Base-by-base conservation (phyloP, 23 tunicate species). In the Trididemnum nubilum region DNA sequence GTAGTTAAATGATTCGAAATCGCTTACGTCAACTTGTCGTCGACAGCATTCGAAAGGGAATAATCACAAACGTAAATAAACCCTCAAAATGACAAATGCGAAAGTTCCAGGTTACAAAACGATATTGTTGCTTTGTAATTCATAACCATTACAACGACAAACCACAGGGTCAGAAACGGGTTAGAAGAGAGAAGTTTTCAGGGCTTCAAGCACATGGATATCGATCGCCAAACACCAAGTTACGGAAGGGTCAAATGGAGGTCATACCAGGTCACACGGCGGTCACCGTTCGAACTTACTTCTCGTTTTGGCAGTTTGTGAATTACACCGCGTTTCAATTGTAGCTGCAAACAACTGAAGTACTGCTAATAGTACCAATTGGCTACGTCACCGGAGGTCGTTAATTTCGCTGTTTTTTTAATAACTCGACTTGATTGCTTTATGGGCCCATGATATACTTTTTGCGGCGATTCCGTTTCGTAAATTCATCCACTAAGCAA, bases 221-320 rank as follows among this genome's bases (percentile, higher is more conserved):
- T 67, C 33, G 74, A 67, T 67, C 33, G 25, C 74, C 33, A 38
- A 9, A 37, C 74, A 67, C 37, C 21, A 38, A 67, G 12, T 67
- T 67, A 31, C 38, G 33, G 33, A 12, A 67, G 27, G 74, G 37
- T 67, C 38, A 33, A 30, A 67, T 3, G 7, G 33, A 67, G 74
- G 74, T 33, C 74, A 67, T 7, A 12, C 15, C 38, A 33, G 74
- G 74, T 67, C 74, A 67, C 2, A 32, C 38, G 7, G 3, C 37
- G 74, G 74, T 67, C 74, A 67, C 38, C 74, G 7, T 32, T 33
- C 7, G 28, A 3, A 61, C 26, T 61, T 61, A 5, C 25, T 24
- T 61, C 25, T 61, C n/a, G 3, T 61, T 12, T 23, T 24, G 67
- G 67, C 67, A 61, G 67, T 61, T 61, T 23, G 18, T 23, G n/a